Percentiles rank a stretch among this genome's conserved stretches.
These are phyloP conservation scores for Dryobotodes eremita DNA, from an alignment of 2,888 invertebrate species.

Conservation along the genomic window DNA sequence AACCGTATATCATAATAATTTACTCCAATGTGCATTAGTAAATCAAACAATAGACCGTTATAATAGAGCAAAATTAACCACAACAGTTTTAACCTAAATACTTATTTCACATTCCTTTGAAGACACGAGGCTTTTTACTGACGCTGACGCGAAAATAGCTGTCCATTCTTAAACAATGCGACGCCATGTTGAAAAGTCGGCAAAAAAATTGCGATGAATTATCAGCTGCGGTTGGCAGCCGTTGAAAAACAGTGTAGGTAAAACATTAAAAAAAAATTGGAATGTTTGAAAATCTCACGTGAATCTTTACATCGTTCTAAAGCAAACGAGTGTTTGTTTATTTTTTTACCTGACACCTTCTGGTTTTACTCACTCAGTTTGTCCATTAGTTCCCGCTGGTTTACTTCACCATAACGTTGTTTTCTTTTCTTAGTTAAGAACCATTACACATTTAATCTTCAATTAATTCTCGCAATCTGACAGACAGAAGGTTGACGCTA, in stretches of 20 bases:
- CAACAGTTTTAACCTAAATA: constrained; percentile 10
- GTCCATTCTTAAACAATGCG: constrained; percentile 42
- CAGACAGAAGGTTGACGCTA: constrained; percentile 29
- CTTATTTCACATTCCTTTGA: constrained; percentile 34
- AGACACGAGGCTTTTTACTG: constrained; percentile 25
- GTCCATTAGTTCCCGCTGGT: constrained; percentile 88
- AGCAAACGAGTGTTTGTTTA: constrained; percentile 70
- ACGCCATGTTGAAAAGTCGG: constrained; percentile 24
- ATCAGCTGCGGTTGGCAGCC: constrained; percentile 34
- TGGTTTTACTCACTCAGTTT: constrained; percentile 89
- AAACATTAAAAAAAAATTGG: constrained; percentile 66
- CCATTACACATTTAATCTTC: constrained; percentile 64
- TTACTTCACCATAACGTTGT: constrained; percentile 80
- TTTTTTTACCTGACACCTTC: constrained; percentile 83
- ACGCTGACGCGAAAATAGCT: constrained; percentile 36
- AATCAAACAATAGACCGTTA: constrained; percentile 32
- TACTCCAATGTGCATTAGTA: constrained; percentile 25
- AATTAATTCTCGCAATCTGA: constrained; percentile 61
- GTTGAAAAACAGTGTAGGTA: constrained; percentile 17
- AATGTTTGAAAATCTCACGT: constrained; percentile 72
- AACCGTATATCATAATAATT: constrained; percentile 16
- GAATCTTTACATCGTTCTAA: constrained; percentile 66
- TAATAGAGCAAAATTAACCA: constrained; percentile 22
- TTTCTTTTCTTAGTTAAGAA: constrained; percentile 72
- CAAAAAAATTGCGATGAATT: constrained; percentile 23